phyloP scores from a whole-genome alignment of 2,113 vertebrate genomes.

The Bagarius yarrelli region DNA sequence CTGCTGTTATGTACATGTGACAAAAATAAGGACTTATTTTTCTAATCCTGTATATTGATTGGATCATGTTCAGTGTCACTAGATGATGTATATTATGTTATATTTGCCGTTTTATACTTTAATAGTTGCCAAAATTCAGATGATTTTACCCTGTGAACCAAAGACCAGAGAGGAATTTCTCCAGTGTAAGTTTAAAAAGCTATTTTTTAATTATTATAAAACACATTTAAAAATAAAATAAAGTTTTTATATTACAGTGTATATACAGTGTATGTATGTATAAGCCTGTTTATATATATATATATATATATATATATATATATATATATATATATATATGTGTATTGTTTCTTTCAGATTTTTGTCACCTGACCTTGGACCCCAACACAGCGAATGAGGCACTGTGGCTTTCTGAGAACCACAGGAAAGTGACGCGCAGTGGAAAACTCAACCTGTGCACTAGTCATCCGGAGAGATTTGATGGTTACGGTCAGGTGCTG shows the following conservation, averaged over 20 bases:
- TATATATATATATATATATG: not conserved
- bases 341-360: constrained; percentile 20
- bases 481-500: constrained; percentile 53
- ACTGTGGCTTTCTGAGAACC: constrained; percentile 53
- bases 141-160: constrained; percentile 34
- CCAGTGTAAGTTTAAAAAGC: constrained; percentile 39
- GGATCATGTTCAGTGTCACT: not conserved
- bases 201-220: too few relatives aligned
- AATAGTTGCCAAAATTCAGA: constrained; percentile 38
- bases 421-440: constrained; percentile 49
- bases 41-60: not conserved
- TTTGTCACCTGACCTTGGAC: constrained; percentile 50
- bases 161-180: constrained; percentile 47
- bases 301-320: not conserved
- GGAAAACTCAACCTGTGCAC: constrained; percentile 43
- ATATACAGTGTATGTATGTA: too few relatives aligned
- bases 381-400: constrained; percentile 54
- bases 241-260: too few relatives aligned
- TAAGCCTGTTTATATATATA: not conserved
- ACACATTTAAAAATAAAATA: too few relatives aligned
- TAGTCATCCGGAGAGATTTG: constrained; percentile 59
- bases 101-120: not conserved
- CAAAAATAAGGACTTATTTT: not conserved
- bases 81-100: not conserved
- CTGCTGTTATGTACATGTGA: too few relatives aligned